Evolutionary conservation across 2,888 invertebrate species (phyloP), one percentile per base, ranked within the genome.

Genomic region (Drosophila diplacantha): DNA sequence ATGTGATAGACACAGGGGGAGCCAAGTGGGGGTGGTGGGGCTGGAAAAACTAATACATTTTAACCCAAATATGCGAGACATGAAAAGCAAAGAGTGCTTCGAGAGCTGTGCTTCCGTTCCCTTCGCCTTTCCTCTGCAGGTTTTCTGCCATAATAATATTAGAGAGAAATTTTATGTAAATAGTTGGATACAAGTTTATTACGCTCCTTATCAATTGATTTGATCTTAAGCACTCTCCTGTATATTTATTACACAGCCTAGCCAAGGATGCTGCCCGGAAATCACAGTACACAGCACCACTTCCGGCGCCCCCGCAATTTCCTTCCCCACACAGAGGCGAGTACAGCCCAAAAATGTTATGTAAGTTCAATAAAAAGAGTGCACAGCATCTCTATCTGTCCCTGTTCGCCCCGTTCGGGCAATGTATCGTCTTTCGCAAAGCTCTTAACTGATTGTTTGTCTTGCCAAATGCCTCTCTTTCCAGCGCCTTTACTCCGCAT

Each of bases 361-460:
- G 74, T 81, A 75, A 78, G 75, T 74, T 81, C 75, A 72, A 81
- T 81, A 61, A 61, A 60, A 61, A 56, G 57, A 59, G 58, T 59
- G 44, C 44, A 47, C 39, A 59, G 38, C 59, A 49, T 49, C 38
- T 47, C 16, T 39, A 59, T 59, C 62, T 62, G 52, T 62, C 41
- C 24, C 51, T 35, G 62, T 59, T 50, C 14, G 22, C 22, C 37
- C 38, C 32, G 20, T 34, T 24, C 16, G 22, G 29, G 62, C 65
- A 64, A 59, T 68, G 68, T 66, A 67, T 66, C 69, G 65, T 67
- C 51, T 65, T 66, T 52, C 74, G 63, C 68, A 79, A 83, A 75
- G 75, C 81, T 81, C 83, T 84, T 83, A 83, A 83, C 83, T 83
- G 82, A 84, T 83, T 83, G 82, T 84, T 84, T 84, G 83, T 83